phyloP scores from a whole-genome alignment of 2,113 vertebrate species.

The Lutjanus erythropterus region DNA sequence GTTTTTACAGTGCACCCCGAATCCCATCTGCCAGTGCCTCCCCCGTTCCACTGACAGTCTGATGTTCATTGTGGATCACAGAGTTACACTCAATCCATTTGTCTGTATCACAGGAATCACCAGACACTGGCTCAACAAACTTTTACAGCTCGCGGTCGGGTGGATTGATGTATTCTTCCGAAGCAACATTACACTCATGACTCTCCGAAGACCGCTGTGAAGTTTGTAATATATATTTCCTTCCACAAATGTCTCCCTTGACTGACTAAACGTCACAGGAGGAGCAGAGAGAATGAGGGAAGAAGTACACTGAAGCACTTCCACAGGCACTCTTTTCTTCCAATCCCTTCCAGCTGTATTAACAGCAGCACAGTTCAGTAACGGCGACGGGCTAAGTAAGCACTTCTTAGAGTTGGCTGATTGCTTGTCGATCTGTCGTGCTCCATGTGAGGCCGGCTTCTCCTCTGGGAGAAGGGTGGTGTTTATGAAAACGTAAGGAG shows the following conservation, averaged over 20 bases:
- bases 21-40: slow-evolving; percentile 35
- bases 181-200: slow-evolving; percentile 51
- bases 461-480: slow-evolving; percentile 29
- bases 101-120: slow-evolving; percentile 49
- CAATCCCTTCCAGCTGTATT: slow-evolving; percentile 73
- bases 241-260: slow-evolving; percentile 69
- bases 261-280: slow-evolving; percentile 60
- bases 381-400: slow-evolving; percentile 54
- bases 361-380: slow-evolving; percentile 55
- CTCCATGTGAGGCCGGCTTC: background rate
- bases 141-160: slow-evolving; percentile 48
- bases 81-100: slow-evolving; percentile 34
- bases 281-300: slow-evolving; percentile 51
- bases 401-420: slow-evolving; percentile 54
- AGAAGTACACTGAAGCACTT: slow-evolving; percentile 42
- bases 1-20: slow-evolving; percentile 2
- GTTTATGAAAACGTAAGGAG: slow-evolving; percentile 49
- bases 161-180: slow-evolving; percentile 65
- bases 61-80: slow-evolving; percentile 54
- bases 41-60: slow-evolving; percentile 24
- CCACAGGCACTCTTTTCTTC: slow-evolving; percentile 18
- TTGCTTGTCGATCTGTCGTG: slow-evolving; percentile 53
- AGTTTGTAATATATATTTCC: slow-evolving; percentile 67
- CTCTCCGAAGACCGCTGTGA: slow-evolving; percentile 65
- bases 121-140: slow-evolving; percentile 45